Evolutionary conservation across 1,140 invertebrate species (phyloP).

Genomic region (Pseudobourletiella spinata): DNA sequence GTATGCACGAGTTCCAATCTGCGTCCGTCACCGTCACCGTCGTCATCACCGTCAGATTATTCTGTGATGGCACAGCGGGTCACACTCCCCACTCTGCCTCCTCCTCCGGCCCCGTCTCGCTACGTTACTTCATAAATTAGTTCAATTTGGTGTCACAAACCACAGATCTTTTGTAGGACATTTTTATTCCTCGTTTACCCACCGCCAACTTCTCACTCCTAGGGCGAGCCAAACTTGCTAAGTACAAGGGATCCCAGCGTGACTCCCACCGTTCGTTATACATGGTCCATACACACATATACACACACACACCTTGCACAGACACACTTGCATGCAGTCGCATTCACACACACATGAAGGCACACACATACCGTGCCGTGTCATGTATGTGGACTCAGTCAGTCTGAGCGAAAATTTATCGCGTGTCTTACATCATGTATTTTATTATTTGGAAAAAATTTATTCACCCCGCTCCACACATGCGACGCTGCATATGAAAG

Average conservation of each 20-base stretch:
- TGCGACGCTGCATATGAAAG: no score
- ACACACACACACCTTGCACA: not conserved
- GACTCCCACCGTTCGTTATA: not conserved
- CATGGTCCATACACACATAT: no score
- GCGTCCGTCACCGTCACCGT: not conserved
- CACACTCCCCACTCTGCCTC: not conserved
- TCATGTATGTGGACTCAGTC: no score
- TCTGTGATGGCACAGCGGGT: no score
- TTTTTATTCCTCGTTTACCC: conserved; percentile 20
- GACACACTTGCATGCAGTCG: no score
- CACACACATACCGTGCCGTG: no score
- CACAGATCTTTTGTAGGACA: conserved; percentile 23
- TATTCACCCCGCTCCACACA: no score
- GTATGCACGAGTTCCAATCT: not conserved
- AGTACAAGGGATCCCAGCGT: not conserved
- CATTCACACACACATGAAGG: no score
- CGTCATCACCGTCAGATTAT: not conserved
- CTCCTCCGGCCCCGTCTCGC: not conserved
- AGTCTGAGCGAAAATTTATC: no score
- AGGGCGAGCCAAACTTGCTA: not conserved
- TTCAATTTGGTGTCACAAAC: conserved; percentile 24
- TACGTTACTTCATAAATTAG: conserved; percentile 19
- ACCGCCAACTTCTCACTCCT: conserved; percentile 5
- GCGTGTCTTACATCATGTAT: no score
- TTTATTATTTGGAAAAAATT: no score